These are phyloP conservation scores for Panthera leo DNA, from an alignment of 2,113 vertebrate species.

Conservation along the genomic window DNA sequence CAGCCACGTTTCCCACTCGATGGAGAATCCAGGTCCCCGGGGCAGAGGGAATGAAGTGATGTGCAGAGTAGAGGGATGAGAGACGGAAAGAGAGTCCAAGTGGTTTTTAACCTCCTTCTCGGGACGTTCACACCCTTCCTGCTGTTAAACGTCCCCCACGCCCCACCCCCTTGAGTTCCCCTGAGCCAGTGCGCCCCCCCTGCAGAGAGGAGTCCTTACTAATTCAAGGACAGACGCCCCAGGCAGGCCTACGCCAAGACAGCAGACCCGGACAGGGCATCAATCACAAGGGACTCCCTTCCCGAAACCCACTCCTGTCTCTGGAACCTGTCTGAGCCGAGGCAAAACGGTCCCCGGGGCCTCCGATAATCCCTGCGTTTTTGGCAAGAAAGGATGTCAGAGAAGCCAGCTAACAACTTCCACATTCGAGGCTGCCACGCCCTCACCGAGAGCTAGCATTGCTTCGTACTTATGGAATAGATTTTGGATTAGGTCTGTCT, in stretches of 20 bases:
- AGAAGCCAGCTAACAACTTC: not conserved
- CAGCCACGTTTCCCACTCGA: not conserved
- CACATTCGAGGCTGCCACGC: not conserved
- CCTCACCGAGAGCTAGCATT: not conserved
- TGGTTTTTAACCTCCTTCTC: no score
- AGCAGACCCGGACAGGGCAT: not conserved
- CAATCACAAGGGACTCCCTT: not conserved
- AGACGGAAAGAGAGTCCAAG: not conserved
- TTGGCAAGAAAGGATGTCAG: not conserved
- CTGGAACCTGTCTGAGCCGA: not conserved
- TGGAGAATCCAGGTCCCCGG: not conserved
- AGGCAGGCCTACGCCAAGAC: not conserved
- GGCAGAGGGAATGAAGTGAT: not conserved
- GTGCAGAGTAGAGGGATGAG: not conserved
- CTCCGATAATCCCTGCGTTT: not conserved
- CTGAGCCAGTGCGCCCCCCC: not conserved
- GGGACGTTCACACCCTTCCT: accelerated
- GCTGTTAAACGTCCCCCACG: no score
- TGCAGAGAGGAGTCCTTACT: not conserved
- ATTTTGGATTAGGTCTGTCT: constrained; percentile 3
- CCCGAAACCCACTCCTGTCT: not conserved
- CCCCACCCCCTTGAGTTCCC: not conserved
- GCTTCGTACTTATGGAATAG: constrained; percentile 59
- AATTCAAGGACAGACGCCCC: not conserved
- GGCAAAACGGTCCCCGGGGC: not conserved